Evolutionary conservation across 2,797 vertebrate species (phyloP).

Genomic region (Rhincodon typus): DNA sequence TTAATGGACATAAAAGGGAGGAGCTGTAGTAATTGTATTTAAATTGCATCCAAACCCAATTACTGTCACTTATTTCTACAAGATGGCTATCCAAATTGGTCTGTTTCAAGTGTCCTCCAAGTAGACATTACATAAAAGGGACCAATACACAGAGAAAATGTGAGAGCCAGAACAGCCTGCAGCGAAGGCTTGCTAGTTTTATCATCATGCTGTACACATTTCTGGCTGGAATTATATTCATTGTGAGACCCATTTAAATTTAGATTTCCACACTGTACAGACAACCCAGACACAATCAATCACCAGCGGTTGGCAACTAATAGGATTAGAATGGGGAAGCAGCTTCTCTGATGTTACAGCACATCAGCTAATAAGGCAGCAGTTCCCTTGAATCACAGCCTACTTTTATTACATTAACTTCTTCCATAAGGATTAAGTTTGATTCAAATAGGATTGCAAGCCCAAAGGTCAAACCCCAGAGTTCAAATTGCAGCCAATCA

Average conservation of each 20-base stretch:
- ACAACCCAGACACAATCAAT: constrained; percentile 18
- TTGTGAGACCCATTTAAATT: not conserved
- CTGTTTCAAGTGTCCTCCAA: not conserved
- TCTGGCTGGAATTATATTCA: not conserved
- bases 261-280: not conserved
- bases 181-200: not conserved
- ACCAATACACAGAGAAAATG: not conserved
- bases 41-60: not conserved
- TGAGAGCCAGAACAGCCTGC: not conserved
- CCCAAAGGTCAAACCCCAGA: constrained; percentile 38
- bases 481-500: not conserved
- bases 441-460: constrained; percentile 59
- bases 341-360: not conserved
- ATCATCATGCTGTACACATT: not conserved
- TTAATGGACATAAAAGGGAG: not conserved
- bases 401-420: constrained; percentile 64
- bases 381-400: constrained; percentile 59
- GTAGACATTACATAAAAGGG: not conserved
- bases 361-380: not conserved
- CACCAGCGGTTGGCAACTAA: not conserved
- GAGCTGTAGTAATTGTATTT: not conserved
- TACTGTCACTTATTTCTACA: not conserved
- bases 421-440: constrained; percentile 61
- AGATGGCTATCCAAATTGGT: not conserved
- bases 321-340: constrained; percentile 25